Conservation (phyloP, 2,888 invertebrate species). For the Melikaiella ostensackeni region DNA sequence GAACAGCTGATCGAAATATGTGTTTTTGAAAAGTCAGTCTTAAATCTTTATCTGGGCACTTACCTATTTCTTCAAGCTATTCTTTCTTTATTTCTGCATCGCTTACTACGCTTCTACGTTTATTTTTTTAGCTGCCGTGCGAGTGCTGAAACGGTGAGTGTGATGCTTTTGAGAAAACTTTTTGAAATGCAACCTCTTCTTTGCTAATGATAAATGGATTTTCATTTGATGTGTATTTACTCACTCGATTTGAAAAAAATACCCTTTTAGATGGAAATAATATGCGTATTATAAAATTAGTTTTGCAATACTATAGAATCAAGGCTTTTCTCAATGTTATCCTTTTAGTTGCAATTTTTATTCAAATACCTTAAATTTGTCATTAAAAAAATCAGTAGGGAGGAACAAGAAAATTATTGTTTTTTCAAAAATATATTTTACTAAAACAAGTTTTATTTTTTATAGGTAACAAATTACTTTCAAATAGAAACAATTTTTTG, state of each 20-base stretch:
- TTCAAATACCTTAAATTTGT: too few species aligned
- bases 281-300: too few species aligned
- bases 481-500: too few species aligned
- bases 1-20: too few species aligned
- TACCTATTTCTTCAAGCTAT: slow-evolving; percentile 4
- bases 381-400: too few species aligned
- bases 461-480: too few species aligned
- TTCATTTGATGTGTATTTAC: not conserved
- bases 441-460: too few species aligned
- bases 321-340: too few species aligned
- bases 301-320: too few species aligned
- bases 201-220: not conserved
- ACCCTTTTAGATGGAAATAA: not conserved
- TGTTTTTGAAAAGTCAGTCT: not conserved
- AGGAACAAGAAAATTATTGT: too few species aligned
- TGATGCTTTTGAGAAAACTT: slow-evolving; percentile 51
- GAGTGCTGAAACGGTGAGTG: slow-evolving; percentile 69
- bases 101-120: slow-evolving; percentile 62
- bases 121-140: slow-evolving; percentile 73
- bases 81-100: slow-evolving; percentile 41
- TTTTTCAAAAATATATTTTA: too few species aligned
- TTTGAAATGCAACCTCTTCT: slow-evolving; percentile 2
- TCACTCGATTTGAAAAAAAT: not conserved
- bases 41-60: not conserved
- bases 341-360: too few species aligned